phyloP scores from a whole-genome alignment of 2,888 invertebrate species.

The Cataglyphis rosenhaueri region DNA sequence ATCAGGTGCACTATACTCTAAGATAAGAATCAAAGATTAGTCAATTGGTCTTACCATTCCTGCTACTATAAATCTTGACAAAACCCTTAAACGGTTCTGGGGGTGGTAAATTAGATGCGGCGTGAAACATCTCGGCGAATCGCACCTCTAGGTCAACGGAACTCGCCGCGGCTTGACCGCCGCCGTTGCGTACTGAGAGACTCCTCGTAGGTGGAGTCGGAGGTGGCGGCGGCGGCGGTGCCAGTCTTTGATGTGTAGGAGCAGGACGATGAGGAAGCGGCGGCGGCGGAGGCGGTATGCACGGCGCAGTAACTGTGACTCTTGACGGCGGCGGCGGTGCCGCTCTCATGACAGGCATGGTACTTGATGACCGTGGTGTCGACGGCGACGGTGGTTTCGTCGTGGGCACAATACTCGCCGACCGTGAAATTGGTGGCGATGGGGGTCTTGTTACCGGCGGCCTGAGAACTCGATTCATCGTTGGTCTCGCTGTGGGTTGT shows the following conservation, averaged over 20 bases:
- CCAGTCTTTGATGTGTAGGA: constrained; percentile 73
- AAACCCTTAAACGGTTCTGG: constrained; percentile 90
- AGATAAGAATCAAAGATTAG: constrained; percentile 51
- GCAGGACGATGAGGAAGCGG: constrained; percentile 82
- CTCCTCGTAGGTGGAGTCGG: constrained; percentile 86
- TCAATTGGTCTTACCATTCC: constrained; percentile 86
- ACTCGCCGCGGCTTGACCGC: constrained; percentile 74
- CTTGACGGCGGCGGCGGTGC: constrained; percentile 83
- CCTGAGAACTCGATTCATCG: constrained; percentile 86
- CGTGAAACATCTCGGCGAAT: constrained; percentile 89
- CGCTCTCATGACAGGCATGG: constrained; percentile 71
- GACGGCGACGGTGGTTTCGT: constrained; percentile 85
- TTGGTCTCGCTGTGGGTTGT: constrained; percentile 79
- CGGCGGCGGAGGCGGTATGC: constrained; percentile 84
- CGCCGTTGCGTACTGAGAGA: constrained; percentile 85
- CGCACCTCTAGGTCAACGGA: constrained; percentile 89
- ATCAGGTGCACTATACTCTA: neutral
- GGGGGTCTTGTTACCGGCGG: constrained; percentile 88
- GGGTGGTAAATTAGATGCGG: constrained; percentile 88
- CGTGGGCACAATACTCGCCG: neutral
- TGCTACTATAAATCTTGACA: constrained; percentile 90
- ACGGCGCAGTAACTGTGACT: constrained; percentile 79
- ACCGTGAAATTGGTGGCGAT: constrained; percentile 86
- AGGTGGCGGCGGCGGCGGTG: constrained; percentile 81
- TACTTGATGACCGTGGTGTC: constrained; percentile 34